Evolutionary conservation across 2,888 invertebrate genomes (phyloP).

Genomic region (Notocelia uddmanniana): DNA sequence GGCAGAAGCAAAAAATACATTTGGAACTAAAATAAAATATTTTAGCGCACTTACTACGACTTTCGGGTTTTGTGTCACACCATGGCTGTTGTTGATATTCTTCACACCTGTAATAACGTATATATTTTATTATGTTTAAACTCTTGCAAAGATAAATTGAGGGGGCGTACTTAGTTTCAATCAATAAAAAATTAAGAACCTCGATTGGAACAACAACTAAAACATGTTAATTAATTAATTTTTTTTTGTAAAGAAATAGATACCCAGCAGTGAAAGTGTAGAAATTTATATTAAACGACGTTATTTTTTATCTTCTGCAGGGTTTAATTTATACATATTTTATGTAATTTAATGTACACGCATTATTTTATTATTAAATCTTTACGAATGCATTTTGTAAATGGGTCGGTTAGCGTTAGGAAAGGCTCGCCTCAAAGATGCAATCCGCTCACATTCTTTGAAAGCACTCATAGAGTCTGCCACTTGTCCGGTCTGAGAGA

Average conservation of each 20-base stretch:
- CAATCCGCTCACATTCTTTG: slow-evolving; percentile 17
- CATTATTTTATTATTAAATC: too few relatives aligned
- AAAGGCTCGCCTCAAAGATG: slow-evolving; percentile 1
- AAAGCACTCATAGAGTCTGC: slow-evolving; percentile 20
- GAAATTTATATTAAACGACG: too few relatives aligned
- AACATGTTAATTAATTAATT: too few relatives aligned
- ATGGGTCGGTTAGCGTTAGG: slow-evolving; percentile 7
- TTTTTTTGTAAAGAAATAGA: too few relatives aligned
- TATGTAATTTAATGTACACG: too few relatives aligned
- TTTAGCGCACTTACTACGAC: not conserved
- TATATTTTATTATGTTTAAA: not conserved
- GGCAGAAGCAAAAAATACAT: not conserved
- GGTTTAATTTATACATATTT: too few relatives aligned
- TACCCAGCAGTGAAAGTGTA: too few relatives aligned
- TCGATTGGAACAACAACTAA: too few relatives aligned
- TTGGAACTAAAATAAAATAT: too few relatives aligned
- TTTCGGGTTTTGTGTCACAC: not conserved
- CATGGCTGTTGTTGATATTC: not conserved
- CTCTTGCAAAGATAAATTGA: not conserved
- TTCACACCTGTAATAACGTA: not conserved
- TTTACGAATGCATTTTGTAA: not conserved
- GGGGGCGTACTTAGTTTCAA: too few relatives aligned
- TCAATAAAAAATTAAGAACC: too few relatives aligned
- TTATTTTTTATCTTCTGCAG: too few relatives aligned
- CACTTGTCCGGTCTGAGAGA: slow-evolving; percentile 6